These are phyloP conservation scores for Gorilla gorilla DNA, from an alignment of 2,113 vertebrate species.

Conservation along the genomic window DNA sequence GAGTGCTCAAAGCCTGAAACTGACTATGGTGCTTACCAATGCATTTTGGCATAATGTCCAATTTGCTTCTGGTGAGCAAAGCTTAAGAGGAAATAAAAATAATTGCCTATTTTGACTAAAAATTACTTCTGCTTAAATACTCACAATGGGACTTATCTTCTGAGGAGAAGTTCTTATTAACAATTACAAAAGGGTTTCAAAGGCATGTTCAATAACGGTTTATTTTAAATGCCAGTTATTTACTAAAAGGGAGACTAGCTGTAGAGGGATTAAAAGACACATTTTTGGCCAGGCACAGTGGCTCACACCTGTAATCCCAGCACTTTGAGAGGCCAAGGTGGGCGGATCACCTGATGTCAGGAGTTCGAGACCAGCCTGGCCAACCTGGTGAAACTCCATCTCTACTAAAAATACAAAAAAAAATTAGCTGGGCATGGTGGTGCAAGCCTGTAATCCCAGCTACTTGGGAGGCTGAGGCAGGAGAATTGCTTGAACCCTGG, in stretches of 20 bases:
- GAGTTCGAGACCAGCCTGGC: too few relatives aligned
- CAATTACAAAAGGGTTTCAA: slow-evolving; percentile 34
- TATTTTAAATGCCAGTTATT: slow-evolving; percentile 71
- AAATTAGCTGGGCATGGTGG: too few relatives aligned
- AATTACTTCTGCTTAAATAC: slow-evolving; percentile 55
- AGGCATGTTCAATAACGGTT: slow-evolving; percentile 70
- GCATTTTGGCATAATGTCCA: slow-evolving; percentile 44
- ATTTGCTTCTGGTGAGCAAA: slow-evolving; percentile 40
- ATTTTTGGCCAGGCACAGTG: slow-evolving; percentile 16
- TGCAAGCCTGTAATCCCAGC: too few relatives aligned
- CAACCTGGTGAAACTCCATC: too few relatives aligned
- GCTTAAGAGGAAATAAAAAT: slow-evolving; percentile 31
- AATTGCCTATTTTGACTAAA: slow-evolving; percentile 56
- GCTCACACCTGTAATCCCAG: too few relatives aligned
- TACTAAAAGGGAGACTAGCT: slow-evolving; percentile 53
- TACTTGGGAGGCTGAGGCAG: too few relatives aligned
- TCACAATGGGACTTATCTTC: slow-evolving; percentile 51
- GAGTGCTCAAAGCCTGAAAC: not conserved
- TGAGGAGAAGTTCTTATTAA: slow-evolving; percentile 56
- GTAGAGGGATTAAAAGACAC: slow-evolving; percentile 55
- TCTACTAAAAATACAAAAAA: too few relatives aligned
- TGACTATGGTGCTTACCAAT: not conserved
- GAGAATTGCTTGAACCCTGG: too few relatives aligned
- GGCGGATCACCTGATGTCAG: too few relatives aligned
- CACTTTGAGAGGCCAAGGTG: too few relatives aligned